Percentiles rank a stretch among this genome's conserved stretches.
Conservation (phyloP, 2,888 invertebrate species). For the Dolomedes plantarius region DNA sequence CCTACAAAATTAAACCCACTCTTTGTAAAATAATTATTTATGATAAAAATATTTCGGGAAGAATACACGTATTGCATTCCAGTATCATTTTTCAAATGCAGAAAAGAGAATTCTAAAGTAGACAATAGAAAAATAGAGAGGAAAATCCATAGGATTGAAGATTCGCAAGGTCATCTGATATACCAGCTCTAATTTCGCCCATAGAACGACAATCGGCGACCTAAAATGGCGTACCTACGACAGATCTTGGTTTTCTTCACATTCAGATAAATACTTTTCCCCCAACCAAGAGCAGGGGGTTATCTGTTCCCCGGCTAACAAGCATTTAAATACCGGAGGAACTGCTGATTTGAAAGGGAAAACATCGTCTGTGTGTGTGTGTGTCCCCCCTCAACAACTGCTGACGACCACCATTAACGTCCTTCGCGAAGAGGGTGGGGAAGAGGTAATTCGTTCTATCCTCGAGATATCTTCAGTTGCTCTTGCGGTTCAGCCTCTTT, state of each 20-base stretch:
- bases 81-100: no score
- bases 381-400: constrained; percentile 27
- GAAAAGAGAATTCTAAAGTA: no score
- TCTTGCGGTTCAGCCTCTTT: not conserved
- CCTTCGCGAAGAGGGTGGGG: not conserved
- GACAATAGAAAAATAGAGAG: no score
- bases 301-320: constrained; percentile 53
- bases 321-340: constrained; percentile 61
- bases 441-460: not conserved
- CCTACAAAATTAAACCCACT: no score
- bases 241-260: not conserved
- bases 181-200: no score
- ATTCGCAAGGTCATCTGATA: no score
- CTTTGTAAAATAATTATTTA: no score
- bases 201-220: no score
- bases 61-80: no score
- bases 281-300: not conserved
- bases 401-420: constrained; percentile 13
- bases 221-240: not conserved
- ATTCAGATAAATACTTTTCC: not conserved
- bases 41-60: no score
- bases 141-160: no score
- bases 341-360: constrained; percentile 69
- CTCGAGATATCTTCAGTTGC: not conserved
- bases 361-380: constrained; percentile 37